Evolutionary conservation across 2,113 vertebrate species (phyloP).

Genomic region (Dasyprocta punctata): DNA sequence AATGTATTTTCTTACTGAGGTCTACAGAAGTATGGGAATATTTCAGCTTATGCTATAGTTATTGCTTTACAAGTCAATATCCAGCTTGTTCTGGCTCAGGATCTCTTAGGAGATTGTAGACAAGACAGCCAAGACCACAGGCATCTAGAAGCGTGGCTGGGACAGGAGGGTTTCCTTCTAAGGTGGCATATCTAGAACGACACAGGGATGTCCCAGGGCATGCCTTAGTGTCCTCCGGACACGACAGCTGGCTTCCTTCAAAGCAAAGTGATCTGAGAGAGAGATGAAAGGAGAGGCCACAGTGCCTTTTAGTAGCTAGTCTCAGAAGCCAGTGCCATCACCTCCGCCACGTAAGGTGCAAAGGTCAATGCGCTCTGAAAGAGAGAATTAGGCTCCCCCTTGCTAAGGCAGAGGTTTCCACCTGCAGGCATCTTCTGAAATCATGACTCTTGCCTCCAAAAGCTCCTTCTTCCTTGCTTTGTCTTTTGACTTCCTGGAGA

Average conservation of each 20-base stretch:
- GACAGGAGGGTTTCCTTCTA: background rate
- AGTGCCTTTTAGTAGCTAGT: background rate
- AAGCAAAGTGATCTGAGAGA: background rate
- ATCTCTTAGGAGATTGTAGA: background rate
- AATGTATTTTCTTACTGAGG: background rate
- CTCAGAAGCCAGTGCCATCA: rapidly evolving
- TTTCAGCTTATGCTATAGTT: background rate
- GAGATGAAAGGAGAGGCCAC: background rate
- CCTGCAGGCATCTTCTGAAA: background rate
- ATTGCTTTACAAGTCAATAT: background rate
- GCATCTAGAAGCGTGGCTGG: background rate
- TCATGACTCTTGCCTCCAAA: background rate
- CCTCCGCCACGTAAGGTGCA: background rate
- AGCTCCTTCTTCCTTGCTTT: background rate
- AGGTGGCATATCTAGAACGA: too few species aligned
- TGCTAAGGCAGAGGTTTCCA: background rate
- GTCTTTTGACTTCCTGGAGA: background rate
- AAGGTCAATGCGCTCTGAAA: background rate
- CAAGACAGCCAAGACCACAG: background rate
- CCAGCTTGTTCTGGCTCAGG: background rate
- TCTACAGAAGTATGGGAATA: background rate
- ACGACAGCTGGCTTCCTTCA: background rate
- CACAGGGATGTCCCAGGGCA: rapidly evolving
- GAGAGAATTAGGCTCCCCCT: background rate
- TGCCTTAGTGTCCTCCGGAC: background rate